Base-by-base conservation (phyloP, 2,113 vertebrate genomes). In the Corvus cornix region DNA sequence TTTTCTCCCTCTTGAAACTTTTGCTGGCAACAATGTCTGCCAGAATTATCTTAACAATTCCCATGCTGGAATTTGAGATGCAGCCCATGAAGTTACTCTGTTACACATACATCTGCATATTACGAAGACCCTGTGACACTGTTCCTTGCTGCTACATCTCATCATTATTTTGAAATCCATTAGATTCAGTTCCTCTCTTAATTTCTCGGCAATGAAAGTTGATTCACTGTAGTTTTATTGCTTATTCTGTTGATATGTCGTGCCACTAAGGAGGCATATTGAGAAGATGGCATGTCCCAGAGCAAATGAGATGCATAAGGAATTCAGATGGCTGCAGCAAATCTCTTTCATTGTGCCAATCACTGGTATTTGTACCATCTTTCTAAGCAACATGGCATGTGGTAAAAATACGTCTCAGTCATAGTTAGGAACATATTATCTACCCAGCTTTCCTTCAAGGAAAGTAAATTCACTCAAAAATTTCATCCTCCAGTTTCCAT, bases 101-200 rank as follows among this genome's bases (percentile, higher is more conserved):
- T 70, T 90, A 70, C 31, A 53, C 7, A 4, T 23, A 33, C 7
- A 17, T 48, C 63, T 86, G 43, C 14, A 16, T 30, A 14, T 16
- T 24, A 2, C 9, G 18, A 63, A 27, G 33, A 88, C 23, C 22
- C 56, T 44, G 51, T 79, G 55, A 49, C 31, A 7, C 35, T 86
- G 28, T 51, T 90, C 19, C 11, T 62, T 90, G 49, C 59, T 86
- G 33, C 13, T 73, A 48, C 4, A 69, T 96, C 93, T 97, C 91
- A 91, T 97, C 92, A 81, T 97, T 97, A 95, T 97, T 97, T 97
- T 91, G 92, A 97, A 97, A 92, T 95, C 96, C 80, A 53, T 59
- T 94, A 97, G 95, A 95, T 97, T 96, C 82, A 69, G 74, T 94
- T 98, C 95, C 88, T 95, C 77, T 96, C 97, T 97, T 98, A 97